These are phyloP conservation scores for Epinotia bilunana DNA, from an alignment of 2,888 invertebrate genomes.

Conservation along the genomic window DNA sequence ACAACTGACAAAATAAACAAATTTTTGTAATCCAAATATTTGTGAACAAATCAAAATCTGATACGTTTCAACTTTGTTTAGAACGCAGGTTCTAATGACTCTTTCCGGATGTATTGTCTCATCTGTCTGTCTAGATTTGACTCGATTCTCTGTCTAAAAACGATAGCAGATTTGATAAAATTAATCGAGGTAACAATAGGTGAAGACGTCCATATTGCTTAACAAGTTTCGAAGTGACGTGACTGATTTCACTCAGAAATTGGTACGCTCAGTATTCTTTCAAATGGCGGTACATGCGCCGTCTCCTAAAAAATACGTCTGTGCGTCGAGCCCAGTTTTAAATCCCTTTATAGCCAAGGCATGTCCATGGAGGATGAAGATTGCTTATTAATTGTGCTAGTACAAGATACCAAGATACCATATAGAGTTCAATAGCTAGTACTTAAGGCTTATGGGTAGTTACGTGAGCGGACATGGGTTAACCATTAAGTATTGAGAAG, in stretches of 20 bases:
- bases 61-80: no score
- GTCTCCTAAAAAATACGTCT: not conserved
- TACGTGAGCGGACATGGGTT: conserved; percentile 15
- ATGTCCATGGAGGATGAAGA: conserved; percentile 26
- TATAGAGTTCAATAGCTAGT: conserved; percentile 22
- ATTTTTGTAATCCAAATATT: no score
- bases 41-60: no score
- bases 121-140: not conserved
- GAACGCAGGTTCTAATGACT: not conserved
- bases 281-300: not conserved
- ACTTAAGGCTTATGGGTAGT: not conserved
- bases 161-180: no score
- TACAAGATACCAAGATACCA: conserved; percentile 31
- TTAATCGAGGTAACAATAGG: no score
- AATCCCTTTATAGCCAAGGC: conserved; percentile 32
- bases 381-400: conserved; percentile 32
- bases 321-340: conserved; percentile 17
- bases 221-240: not conserved
- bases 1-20: no score
- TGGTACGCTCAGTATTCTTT: not conserved
- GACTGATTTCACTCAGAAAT: not conserved
- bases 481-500: not conserved
- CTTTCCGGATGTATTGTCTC: not conserved
- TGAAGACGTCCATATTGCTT: no score
- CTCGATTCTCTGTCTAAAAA: not conserved